Evolutionary conservation across 2,113 vertebrate species (phyloP), one percentile per base, ranked within the genome.

Genomic region (Stegostoma tigrinum): DNA sequence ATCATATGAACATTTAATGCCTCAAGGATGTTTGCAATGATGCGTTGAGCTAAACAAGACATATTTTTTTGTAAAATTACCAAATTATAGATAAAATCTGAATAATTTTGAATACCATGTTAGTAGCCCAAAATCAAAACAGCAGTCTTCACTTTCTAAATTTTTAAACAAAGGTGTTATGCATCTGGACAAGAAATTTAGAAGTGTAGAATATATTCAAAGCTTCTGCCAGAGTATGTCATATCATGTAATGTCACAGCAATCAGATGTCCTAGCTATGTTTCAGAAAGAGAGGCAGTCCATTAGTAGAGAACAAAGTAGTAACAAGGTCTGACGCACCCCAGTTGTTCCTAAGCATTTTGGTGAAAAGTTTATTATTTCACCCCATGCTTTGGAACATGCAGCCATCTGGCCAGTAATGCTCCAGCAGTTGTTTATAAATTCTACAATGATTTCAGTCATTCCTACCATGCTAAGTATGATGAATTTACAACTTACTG

Each of bases 401-500:
- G 42, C 94, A 95, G 94, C 94, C 94, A 95, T 95, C 94, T 95
- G 94, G 94, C 72, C 67, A 96, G 68, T 91, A 55, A 91, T 96
- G 95, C 86, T 68, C 64, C 66, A 68, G 66, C 90, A 70, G 83
- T 95, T 96, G 95, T 96, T 87, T 96, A 96, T 96, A 96, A 68
- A 96, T 91, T 96, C 95, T 96, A 72, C 95, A 96, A 91, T 93
- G 85, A 90, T 89, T 75, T 96, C 67, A 48, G 68, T 89, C 91
- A 96, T 93, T 45, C 87, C 95, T 75, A 96, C 68, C 68, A 93
- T 96, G 93, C 86, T 75, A 61, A 96, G 86, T 90, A 96, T 90
- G 85, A 72, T 90, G 86, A 72, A 93, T 96, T 96, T 96, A 96
- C 95, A 90, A 90, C 68, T 96, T 45, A 78, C 45, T 96, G 95